Evolutionary conservation across 2,888 invertebrate genomes (phyloP).

Genomic region (Oxycera nigricornis): DNA sequence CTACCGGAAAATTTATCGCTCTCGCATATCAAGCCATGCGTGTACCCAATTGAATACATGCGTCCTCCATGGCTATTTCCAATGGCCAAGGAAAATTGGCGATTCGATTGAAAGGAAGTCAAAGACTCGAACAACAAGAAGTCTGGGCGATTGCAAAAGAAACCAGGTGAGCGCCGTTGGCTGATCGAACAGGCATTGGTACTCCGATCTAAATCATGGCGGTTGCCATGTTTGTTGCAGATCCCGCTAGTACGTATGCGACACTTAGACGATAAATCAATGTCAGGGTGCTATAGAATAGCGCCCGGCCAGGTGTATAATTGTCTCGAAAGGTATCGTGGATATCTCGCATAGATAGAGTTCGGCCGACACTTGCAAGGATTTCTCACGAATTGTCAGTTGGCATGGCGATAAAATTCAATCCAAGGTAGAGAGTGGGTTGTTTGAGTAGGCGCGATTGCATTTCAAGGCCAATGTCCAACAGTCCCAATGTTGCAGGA

Average conservation of each 20-base stretch:
- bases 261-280: conserved; percentile 38
- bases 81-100: conserved; percentile 20
- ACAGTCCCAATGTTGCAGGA: not conserved
- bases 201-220: conserved; percentile 38
- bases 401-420: not conserved
- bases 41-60: conserved; percentile 18
- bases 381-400: conserved; percentile 33
- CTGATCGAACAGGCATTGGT: conserved; percentile 18
- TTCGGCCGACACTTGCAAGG: not conserved
- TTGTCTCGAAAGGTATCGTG: conserved; percentile 29
- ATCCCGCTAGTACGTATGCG: conserved; percentile 29
- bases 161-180: not conserved
- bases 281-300: conserved; percentile 34
- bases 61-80: conserved; percentile 14
- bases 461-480: conserved; percentile 40
- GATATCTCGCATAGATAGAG: conserved; percentile 9
- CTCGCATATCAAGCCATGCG: conserved; percentile 14
- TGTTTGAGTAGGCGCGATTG: conserved; percentile 18
- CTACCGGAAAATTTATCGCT: not conserved
- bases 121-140: conserved; percentile 10
- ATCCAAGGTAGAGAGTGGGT: not conserved
- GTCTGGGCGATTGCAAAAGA: conserved; percentile 26
- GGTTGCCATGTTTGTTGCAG: conserved; percentile 29
- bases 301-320: conserved; percentile 34
- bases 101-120: conserved; percentile 30